Base-by-base conservation (phyloP, 2,888 invertebrate species). In the Sesamia inferens region DNA sequence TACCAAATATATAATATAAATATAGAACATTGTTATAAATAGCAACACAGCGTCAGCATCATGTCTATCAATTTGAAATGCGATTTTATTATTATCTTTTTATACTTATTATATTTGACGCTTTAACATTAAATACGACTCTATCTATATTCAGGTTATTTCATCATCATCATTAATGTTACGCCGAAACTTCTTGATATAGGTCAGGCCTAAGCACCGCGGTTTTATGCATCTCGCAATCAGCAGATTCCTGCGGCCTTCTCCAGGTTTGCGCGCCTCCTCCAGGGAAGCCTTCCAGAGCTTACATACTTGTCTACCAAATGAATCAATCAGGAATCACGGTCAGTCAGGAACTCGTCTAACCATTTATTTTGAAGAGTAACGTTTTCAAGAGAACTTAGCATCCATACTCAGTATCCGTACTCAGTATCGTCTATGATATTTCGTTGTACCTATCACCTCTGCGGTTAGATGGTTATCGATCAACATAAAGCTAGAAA, bases 401-500 rank as follows among this genome's bases (percentile, higher is more conserved):
- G 16, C 7, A 48, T 48, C n/a, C 48, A n/a, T 58, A 42, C 2
- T 51, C 19, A 22, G 22, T 62, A 1, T 2, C 31, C 31, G 31
- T 31, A 31, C 31, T 31, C 31, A 31, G 31, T 31, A 31, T 31
- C 5, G 42, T 31, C 11, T 57, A 10, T 16, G 4, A 39, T 14
- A 13, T 39, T 54, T 24, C 13, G 5, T 42, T 3, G 64, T 16
- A 42, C 42, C 3, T 22, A 61, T 31, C 19, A 44, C 42, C 19
- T 76, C n/a, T 14, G n/a, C 22, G n/a, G n/a, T 57, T 58, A 54
- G 42, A 71, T 0, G 31, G 47, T 68, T 61, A 71, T 63, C 24
- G 51, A 8, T 57, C 39, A 59, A 39, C 5, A 31, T 31, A 31
- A 31, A 31, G 31, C 57, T 31, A 71, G 68, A 59, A 67, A 68